Conservation (phyloP, 1,140 invertebrate genomes). For the Caenorhabditis inopinata region DNA sequence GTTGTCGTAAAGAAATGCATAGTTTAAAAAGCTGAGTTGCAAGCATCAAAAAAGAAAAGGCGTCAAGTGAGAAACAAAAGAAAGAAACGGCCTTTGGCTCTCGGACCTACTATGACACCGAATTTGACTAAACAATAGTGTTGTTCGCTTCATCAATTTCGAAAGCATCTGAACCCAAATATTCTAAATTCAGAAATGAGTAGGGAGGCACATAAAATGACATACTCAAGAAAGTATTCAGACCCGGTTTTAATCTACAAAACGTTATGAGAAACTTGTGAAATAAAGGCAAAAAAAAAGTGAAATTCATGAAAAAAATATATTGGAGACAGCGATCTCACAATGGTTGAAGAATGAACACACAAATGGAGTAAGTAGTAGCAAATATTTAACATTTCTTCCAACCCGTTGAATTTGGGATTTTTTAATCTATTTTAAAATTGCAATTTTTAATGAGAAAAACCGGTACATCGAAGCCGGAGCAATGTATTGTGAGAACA, state of each 20-base stretch:
- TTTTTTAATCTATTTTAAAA: too few species aligned
- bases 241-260: neutral
- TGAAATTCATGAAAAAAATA: neutral
- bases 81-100: neutral
- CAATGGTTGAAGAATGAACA: too few species aligned
- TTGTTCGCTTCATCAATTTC: slow-evolving; percentile 23
- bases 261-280: slow-evolving; percentile 4
- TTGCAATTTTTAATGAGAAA: too few species aligned
- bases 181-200: too few species aligned
- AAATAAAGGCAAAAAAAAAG: neutral
- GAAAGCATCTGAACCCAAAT: too few species aligned
- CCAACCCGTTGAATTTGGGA: too few species aligned
- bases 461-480: too few species aligned
- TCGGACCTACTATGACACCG: slow-evolving; percentile 23
- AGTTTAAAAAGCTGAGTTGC: slow-evolving; percentile 6
- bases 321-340: too few species aligned
- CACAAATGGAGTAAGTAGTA: too few species aligned
- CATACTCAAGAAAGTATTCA: neutral
- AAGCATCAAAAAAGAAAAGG: slow-evolving; percentile 16
- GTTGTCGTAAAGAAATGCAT: neutral
- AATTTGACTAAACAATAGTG: neutral
- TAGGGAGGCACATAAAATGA: neutral
- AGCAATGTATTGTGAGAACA: too few species aligned
- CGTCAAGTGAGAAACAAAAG: neutral
- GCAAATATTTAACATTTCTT: too few species aligned